phyloP scores from a whole-genome alignment of 2,113 vertebrate species.

The Castor canadensis region DNA sequence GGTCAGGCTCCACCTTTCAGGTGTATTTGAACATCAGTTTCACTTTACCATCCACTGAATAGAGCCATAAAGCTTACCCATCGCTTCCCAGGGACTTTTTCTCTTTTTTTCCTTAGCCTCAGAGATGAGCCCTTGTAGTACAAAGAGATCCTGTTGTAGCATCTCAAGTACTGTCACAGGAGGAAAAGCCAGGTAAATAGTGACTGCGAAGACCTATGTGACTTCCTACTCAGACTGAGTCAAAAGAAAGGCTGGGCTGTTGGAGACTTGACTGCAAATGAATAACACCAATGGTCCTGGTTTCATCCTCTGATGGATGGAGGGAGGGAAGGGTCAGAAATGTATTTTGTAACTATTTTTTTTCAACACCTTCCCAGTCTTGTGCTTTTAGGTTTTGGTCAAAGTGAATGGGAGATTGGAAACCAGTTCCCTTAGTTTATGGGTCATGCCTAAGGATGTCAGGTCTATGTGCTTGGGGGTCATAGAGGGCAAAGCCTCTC shows the following conservation, averaged over 20 bases:
- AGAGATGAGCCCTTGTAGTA: background rate
- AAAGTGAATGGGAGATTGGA: background rate
- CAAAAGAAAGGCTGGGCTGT: background rate
- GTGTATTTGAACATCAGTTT: background rate
- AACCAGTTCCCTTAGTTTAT: background rate
- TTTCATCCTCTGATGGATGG: background rate
- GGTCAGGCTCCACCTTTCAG: too few relatives aligned
- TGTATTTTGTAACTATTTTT: background rate
- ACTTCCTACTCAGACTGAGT: background rate
- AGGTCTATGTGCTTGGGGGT: background rate
- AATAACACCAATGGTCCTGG: background rate
- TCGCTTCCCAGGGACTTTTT: background rate
- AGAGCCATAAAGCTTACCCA: background rate
- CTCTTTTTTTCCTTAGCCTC: background rate
- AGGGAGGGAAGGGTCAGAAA: slow-evolving; percentile 9
- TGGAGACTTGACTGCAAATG: background rate
- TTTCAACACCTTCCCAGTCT: background rate
- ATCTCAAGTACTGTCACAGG: background rate
- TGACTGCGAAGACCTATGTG: background rate
- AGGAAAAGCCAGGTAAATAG: background rate
- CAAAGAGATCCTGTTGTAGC: background rate
- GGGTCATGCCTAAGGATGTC: background rate
- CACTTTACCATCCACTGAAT: background rate
- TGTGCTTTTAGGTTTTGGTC: background rate
- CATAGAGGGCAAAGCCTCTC: background rate